Percentiles rank a stretch among this genome's conserved stretches.
phyloP scores from a whole-genome alignment of 2,888 invertebrate genomes.

The Epinotia bilunana region DNA sequence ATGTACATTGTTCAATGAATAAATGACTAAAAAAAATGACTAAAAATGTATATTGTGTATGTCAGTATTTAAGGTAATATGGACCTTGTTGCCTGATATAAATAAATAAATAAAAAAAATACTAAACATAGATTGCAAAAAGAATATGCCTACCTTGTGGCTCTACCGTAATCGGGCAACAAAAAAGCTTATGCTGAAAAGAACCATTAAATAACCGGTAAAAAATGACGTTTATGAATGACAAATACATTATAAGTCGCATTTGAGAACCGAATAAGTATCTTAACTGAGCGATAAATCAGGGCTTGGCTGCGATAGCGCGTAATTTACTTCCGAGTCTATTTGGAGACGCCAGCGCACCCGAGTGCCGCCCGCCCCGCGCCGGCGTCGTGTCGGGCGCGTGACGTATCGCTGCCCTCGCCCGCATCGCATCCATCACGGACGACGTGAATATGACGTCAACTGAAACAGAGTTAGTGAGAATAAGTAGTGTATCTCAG shows the following conservation, averaged over 20 bases:
- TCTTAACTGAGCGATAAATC: slow-evolving; percentile 28
- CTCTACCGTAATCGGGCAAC: background rate
- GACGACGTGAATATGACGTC: background rate
- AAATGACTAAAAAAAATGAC: too few relatives aligned
- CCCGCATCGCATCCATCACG: slow-evolving; percentile 1
- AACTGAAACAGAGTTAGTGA: background rate
- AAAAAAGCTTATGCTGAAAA: background rate
- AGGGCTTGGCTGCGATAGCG: slow-evolving; percentile 45
- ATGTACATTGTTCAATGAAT: too few relatives aligned
- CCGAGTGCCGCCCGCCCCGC: background rate
- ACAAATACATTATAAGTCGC: slow-evolving; percentile 1
- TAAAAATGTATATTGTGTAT: too few relatives aligned
- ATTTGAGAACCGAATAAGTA: slow-evolving; percentile 24
- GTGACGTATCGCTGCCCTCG: background rate
- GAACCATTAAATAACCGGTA: background rate
- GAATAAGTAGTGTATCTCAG: too few relatives aligned
- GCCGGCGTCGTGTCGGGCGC: background rate
- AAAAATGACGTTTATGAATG: slow-evolving; percentile 1
- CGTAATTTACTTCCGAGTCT: slow-evolving; percentile 70
- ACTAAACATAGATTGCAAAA: too few relatives aligned
- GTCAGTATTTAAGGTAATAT: too few relatives aligned
- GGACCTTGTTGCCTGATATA: too few relatives aligned
- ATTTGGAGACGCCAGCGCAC: slow-evolving; percentile 20
- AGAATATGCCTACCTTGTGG: background rate
- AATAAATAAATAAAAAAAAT: too few relatives aligned